phyloP scores from a whole-genome alignment of 2,888 invertebrate genomes.

The Spisula subtruncata region DNA sequence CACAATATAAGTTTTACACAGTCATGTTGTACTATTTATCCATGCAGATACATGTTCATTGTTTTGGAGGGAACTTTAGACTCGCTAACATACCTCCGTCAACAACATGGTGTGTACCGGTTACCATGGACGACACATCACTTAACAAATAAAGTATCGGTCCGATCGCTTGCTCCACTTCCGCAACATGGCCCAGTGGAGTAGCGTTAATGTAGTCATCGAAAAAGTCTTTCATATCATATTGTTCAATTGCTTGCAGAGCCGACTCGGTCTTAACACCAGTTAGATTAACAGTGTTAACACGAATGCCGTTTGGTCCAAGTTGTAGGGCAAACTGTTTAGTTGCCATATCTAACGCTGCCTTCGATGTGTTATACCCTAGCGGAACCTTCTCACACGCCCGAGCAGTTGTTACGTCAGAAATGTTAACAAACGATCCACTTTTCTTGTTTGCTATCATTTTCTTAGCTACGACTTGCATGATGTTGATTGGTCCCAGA shows the following conservation, averaged over 20 bases:
- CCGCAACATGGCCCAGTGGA: not conserved
- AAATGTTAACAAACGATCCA: not conserved
- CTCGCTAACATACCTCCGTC: not conserved
- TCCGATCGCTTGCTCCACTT: not conserved
- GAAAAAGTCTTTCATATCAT: not conserved
- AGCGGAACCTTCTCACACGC: constrained; percentile 82
- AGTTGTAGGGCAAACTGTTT: constrained; percentile 6
- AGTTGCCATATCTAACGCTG: not conserved
- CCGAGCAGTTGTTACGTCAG: not conserved
- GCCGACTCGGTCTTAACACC: not conserved
- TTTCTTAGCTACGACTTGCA: not conserved
- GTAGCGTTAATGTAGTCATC: not conserved
- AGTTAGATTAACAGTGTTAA: not conserved
- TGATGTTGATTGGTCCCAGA: constrained; percentile 90
- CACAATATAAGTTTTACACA: no score
- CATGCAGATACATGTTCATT: not conserved
- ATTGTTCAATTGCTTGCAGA: not conserved
- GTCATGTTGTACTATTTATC: not conserved
- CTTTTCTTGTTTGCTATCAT: not conserved
- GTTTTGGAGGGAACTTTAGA: not conserved
- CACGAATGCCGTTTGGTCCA: not conserved
- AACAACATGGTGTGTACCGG: not conserved
- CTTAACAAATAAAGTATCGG: constrained; percentile 28
- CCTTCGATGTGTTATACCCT: not conserved
- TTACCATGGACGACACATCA: constrained; percentile 10